Evolutionary conservation across 2,797 vertebrate genomes (phyloP).

Genomic region (Varecia variegata): DNA sequence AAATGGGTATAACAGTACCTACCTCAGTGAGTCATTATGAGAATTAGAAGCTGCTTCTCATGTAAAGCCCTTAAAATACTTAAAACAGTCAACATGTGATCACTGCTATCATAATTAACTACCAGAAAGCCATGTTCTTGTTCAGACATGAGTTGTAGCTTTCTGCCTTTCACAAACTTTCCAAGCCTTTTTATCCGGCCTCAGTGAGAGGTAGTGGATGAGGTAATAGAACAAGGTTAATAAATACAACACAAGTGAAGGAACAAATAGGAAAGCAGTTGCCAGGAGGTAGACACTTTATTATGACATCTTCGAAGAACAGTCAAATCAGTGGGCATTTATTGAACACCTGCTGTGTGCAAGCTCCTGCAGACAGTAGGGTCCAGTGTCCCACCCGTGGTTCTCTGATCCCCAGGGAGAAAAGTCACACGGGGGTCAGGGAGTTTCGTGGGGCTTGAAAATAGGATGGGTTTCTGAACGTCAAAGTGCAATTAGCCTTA

Average conservation of each 20-base stretch:
- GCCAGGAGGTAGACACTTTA: constrained; percentile 70
- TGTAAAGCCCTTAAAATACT: background rate
- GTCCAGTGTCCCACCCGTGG: background rate
- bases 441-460: background rate
- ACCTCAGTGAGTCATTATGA: background rate
- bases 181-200: background rate
- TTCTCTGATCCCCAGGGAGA: background rate
- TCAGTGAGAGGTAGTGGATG: background rate
- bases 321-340: background rate
- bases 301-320: constrained; percentile 48
- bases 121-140: background rate
- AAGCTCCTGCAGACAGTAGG: background rate
- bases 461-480: background rate
- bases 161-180: background rate
- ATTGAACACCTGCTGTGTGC: background rate
- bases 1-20: background rate
- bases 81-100: background rate
- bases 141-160: background rate
- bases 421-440: background rate
- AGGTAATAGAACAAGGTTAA: background rate
- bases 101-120: background rate
- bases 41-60: background rate
- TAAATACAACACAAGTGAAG: background rate
- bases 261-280: background rate
- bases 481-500: background rate